Conservation (phyloP, 2,888 invertebrate species). For the Ormyrus labotus region DNA sequence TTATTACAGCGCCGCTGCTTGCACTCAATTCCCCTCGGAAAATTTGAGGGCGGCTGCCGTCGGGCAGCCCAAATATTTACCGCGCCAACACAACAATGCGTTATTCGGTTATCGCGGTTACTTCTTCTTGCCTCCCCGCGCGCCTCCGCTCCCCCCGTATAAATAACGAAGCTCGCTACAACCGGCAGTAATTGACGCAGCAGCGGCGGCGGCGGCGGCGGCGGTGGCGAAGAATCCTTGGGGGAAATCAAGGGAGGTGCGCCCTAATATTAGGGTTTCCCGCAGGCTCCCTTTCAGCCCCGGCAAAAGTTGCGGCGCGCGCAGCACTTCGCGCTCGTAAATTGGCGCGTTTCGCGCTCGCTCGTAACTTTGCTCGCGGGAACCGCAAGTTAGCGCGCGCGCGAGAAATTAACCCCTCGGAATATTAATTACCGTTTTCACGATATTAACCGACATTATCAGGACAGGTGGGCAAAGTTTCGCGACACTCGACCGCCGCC, state of each 20-base stretch:
- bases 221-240: slow-evolving; percentile 28
- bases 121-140: neutral
- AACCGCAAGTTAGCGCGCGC: slow-evolving; percentile 53
- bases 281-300: neutral
- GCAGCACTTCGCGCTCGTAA: slow-evolving; percentile 64
- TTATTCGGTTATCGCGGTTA: slow-evolving; percentile 18
- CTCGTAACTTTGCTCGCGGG: slow-evolving; percentile 26
- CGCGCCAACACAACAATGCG: slow-evolving; percentile 1
- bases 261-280: slow-evolving; percentile 26
- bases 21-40: neutral
- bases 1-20: neutral
- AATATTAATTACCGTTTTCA: slow-evolving; percentile 75
- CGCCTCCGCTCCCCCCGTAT: neutral
- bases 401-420: slow-evolving; percentile 70
- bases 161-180: slow-evolving; percentile 14
- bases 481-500: slow-evolving; percentile 17
- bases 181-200: slow-evolving; percentile 26
- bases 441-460: slow-evolving; percentile 74
- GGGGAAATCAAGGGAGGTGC: slow-evolving; percentile 51
- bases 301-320: slow-evolving; percentile 1
- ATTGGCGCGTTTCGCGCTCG: slow-evolving; percentile 61
- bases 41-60: neutral
- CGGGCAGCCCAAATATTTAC: slow-evolving; percentile 38
- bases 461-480: slow-evolving; percentile 65
- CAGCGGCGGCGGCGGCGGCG: too few relatives aligned